Evolutionary conservation across 2,888 invertebrate species (phyloP).

Genomic region (Aromia moschata): DNA sequence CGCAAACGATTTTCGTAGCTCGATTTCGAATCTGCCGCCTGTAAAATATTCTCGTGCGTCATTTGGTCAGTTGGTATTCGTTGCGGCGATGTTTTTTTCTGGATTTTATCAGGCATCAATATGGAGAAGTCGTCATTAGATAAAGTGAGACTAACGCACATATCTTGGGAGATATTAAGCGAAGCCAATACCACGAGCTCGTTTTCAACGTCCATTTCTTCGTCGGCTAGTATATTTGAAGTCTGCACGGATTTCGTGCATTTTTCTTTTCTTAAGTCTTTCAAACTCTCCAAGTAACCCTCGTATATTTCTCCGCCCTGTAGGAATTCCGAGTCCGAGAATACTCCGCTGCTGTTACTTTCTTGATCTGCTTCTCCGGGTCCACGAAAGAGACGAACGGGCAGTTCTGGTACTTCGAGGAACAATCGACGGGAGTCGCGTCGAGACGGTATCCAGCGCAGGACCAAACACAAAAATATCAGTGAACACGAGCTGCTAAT

Average conservation of each 20-base stretch:
- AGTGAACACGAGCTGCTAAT: constrained; percentile 32
- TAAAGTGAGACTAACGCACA: constrained; percentile 39
- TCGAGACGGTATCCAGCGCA: constrained; percentile 32
- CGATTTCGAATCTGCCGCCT: too few relatives aligned
- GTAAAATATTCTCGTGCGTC: too few relatives aligned
- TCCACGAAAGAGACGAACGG: constrained; percentile 33
- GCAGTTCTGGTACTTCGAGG: constrained; percentile 29
- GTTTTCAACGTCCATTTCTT: constrained; percentile 36
- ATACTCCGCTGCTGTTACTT: constrained; percentile 18
- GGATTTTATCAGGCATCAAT: background rate
- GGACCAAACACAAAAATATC: constrained; percentile 31
- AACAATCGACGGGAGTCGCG: constrained; percentile 24
- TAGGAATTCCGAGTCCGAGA: constrained; percentile 31
- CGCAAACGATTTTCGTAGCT: too few relatives aligned
- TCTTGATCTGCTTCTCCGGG: constrained; percentile 29
- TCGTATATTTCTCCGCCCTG: constrained; percentile 38
- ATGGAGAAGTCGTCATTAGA: constrained; percentile 19
- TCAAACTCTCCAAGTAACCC: constrained; percentile 32
- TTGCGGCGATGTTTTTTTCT: too few relatives aligned
- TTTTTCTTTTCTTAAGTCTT: constrained; percentile 16
- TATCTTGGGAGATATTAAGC: constrained; percentile 33
- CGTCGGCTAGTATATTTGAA: too few relatives aligned
- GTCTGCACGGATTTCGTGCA: constrained; percentile 23
- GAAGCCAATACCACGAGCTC: constrained; percentile 39
- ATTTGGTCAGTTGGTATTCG: too few relatives aligned